phyloP scores from a whole-genome alignment of 2,113 vertebrate species.

The Carollia perspicillata region DNA sequence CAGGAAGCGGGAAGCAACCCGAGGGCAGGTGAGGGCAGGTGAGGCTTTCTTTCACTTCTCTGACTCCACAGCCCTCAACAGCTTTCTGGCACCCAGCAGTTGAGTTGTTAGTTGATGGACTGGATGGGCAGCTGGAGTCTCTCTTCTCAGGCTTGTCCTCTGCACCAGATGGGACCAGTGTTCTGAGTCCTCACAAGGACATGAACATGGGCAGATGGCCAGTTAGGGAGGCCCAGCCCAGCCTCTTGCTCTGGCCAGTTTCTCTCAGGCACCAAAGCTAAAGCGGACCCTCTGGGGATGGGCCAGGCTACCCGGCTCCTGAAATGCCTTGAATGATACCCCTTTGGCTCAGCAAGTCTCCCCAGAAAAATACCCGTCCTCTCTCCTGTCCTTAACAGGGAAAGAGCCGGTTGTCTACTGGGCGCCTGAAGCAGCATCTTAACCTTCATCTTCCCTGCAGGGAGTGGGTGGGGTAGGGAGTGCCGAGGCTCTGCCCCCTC shows the following conservation, averaged over 20 bases:
- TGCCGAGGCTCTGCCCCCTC: not conserved
- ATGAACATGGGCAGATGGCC: not conserved
- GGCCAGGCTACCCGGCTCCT: not conserved
- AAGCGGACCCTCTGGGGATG: not conserved
- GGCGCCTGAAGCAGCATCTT: not conserved
- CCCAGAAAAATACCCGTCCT: not conserved
- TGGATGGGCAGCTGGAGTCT: not conserved
- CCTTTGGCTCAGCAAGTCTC: not conserved
- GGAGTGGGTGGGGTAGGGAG: not conserved
- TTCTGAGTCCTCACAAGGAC: not conserved
- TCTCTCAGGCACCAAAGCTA: not conserved
- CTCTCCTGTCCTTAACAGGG: not conserved
- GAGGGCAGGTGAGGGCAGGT: not conserved
- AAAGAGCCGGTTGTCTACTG: not conserved
- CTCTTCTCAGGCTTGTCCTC: not conserved
- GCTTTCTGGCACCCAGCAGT: not conserved
- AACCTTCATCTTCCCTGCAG: not conserved
- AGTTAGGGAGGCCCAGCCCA: not conserved
- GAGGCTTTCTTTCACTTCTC: not conserved
- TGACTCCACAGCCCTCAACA: not conserved
- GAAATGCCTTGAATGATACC: not conserved
- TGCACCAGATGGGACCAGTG: too few species aligned
- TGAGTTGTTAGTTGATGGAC: not conserved
- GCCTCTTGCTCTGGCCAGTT: not conserved
- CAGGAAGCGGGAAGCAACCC: not conserved